A percentile compares a stretch with the other conserved stretches of the same genome.
phyloP scores from a whole-genome alignment of 2,113 vertebrate genomes.

The Recurvirostra avosetta region DNA sequence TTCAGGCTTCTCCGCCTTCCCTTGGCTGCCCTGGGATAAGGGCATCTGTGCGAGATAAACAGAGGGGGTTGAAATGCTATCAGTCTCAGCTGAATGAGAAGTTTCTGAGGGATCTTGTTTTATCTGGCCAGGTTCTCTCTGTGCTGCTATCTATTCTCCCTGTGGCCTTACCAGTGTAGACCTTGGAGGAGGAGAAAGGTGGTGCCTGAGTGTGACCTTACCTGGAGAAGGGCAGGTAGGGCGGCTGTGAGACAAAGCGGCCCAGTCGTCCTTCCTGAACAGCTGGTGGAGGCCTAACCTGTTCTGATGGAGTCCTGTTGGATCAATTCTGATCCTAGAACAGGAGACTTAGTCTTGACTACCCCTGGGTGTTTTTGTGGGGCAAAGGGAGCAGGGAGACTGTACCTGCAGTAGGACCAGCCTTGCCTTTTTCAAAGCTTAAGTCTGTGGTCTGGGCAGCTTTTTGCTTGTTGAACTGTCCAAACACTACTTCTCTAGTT shows the following conservation, averaged over 20 bases:
- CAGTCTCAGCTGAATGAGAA: neutral
- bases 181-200: neutral
- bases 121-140: neutral
- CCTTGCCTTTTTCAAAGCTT: neutral
- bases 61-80: neutral
- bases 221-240: neutral
- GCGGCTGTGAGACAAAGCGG: neutral
- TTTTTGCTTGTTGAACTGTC: neutral
- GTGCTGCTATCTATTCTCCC: neutral
- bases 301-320: neutral
- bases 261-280: neutral
- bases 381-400: neutral
- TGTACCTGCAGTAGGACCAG: neutral
- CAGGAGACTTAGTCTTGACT: neutral
- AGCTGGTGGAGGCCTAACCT: neutral
- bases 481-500: accelerated
- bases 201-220: neutral
- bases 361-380: neutral
- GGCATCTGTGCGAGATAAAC: neutral
- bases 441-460: neutral
- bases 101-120: neutral
- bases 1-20: neutral
- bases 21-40: neutral
- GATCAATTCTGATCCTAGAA: neutral
- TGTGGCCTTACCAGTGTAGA: neutral